Base-by-base conservation (phyloP, 1,140 invertebrate genomes). In the Mylabris phalerata region DNA sequence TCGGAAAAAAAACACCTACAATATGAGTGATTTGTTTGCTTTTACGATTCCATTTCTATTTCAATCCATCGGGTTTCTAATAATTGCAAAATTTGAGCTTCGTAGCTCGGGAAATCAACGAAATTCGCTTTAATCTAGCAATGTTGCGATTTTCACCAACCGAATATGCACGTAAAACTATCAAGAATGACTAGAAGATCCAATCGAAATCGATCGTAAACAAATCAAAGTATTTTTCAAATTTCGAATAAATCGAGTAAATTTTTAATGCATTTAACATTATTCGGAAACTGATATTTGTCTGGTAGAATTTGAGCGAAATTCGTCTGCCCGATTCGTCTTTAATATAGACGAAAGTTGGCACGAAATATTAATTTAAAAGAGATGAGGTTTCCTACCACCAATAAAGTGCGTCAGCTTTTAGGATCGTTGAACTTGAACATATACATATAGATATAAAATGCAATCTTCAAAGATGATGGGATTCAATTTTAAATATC, bases 401-500 rank as follows among this genome's bases (percentile, higher is more conserved):
- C 56, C 57, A 59, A 59, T 59, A 59, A 59, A 59, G 57, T 59
- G 57, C 57, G 57, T 52, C 57, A 41, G 57, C 45, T 38, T 50
- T 32, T 32, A 32, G 50, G 57, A 59, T 59, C 57, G 50, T 43
- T 59, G 50, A 59, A 59, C 57, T 59, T 52, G 7, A 5, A 32
- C 7, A 32, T 32, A 32, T 4, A 32, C 1, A 32, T 32, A 32
- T 32, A 4, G 4, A 7, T 32, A 59, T 59, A 49, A 59, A 50
- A 59, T 59, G 57, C 57, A 59, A 59, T 59, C 57, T 59, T 59
- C 57, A 59, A 50, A 54, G 51, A 54, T 59, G 57, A 59, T 59
- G 57, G 57, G 57, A 59, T 59, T 59, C 57, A 59, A 59, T 59
- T 59, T 59, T 50, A 59, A 59, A 59, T 59, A 59, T 59, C 57